phyloP scores from a whole-genome alignment of 2,113 vertebrate genomes.

The Leucopsar rothschildi region DNA sequence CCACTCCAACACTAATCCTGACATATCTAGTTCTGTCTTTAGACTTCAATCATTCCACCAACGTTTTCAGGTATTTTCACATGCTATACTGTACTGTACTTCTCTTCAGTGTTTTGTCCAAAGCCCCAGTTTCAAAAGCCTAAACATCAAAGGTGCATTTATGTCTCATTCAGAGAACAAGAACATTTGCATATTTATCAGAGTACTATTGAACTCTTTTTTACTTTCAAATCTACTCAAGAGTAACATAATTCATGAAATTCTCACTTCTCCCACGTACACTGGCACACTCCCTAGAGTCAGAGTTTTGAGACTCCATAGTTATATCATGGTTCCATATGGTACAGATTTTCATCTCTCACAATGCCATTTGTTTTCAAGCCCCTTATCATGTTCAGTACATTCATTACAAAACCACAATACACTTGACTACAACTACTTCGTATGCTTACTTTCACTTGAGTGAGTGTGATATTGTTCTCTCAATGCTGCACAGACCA shows the following conservation, averaged over 20 bases:
- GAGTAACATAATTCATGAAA: slow-evolving; percentile 56
- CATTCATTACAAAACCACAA: slow-evolving; percentile 23
- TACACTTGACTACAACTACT: neutral
- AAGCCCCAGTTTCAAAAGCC: neutral
- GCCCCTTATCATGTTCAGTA: slow-evolving; percentile 26
- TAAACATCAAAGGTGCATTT: neutral
- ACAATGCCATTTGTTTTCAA: slow-evolving; percentile 19
- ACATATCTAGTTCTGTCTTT: neutral
- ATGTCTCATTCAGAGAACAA: slow-evolving; percentile 23
- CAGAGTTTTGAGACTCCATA: neutral
- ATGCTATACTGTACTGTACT: neutral
- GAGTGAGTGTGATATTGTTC: neutral
- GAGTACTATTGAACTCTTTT: slow-evolving; percentile 27
- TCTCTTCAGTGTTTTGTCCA: neutral
- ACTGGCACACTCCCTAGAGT: slow-evolving; percentile 11
- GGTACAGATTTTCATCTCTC: slow-evolving; percentile 45
- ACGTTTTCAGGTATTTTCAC: neutral
- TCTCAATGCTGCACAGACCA: neutral
- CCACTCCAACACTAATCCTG: neutral
- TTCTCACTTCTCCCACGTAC: slow-evolving; percentile 50
- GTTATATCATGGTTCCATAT: slow-evolving; percentile 49
- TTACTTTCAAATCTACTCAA: slow-evolving; percentile 42
- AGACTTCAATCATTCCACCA: neutral
- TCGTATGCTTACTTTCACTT: neutral
- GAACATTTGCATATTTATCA: slow-evolving; percentile 25